phyloP scores from a whole-genome alignment of 2,113 vertebrate species.

The Caranx melampygus region DNA sequence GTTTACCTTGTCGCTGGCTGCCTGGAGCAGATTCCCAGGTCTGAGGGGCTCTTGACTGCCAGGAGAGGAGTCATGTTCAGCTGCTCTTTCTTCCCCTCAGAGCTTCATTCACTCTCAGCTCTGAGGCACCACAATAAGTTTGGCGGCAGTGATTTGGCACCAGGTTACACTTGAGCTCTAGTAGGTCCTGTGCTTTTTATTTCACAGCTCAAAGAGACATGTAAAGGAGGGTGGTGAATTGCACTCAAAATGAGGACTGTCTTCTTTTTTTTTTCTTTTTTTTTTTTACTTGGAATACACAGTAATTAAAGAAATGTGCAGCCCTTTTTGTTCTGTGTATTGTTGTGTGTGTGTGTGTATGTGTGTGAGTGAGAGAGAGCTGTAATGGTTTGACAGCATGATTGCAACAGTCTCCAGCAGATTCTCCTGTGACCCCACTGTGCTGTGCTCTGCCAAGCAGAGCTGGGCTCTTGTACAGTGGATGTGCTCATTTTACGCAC shows the following conservation, averaged over 20 bases:
- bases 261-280: too few species aligned
- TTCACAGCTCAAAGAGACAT: constrained; percentile 21
- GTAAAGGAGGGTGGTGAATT: constrained; percentile 6
- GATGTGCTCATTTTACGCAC: constrained; percentile 54
- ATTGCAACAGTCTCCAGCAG: constrained; percentile 58
- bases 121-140: constrained; percentile 48
- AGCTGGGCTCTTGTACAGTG: constrained; percentile 7
- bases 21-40: constrained; percentile 46
- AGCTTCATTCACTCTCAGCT: constrained; percentile 52
- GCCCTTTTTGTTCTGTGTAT: constrained; percentile 20
- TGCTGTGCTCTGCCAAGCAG: constrained; percentile 19
- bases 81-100: constrained; percentile 51
- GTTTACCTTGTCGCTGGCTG: constrained; percentile 51
- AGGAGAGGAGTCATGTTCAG: constrained; percentile 69
- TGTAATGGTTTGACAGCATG: constrained; percentile 28
- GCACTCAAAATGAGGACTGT: too few species aligned
- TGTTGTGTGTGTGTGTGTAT: constrained; percentile 25
- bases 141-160: constrained; percentile 60
- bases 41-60: constrained; percentile 60
- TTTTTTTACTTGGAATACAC: constrained; percentile 13
- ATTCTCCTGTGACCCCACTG: constrained; percentile 34
- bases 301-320: constrained; percentile 37
- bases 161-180: constrained; percentile 14
- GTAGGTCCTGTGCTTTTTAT: constrained; percentile 1
- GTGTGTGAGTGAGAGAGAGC: constrained; percentile 13